A percentile compares a stretch with the other conserved stretches of the same genome.
phyloP scores from a whole-genome alignment of 2,888 invertebrate genomes.

The Tridacna crocea region DNA sequence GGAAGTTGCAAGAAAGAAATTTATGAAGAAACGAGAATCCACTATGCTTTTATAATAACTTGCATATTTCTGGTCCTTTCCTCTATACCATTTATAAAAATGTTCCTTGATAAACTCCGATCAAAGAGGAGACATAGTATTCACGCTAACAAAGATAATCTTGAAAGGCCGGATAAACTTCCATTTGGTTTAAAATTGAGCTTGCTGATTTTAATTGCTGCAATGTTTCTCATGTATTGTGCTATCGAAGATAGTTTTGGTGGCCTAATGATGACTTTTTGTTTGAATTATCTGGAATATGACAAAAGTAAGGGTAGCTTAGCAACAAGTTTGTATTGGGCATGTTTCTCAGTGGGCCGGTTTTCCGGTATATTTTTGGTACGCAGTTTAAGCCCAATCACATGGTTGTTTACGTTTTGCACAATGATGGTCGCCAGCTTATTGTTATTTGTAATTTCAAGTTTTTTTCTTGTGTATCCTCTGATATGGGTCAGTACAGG shows the following conservation, averaged over 20 bases:
- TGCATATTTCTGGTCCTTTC: conserved; percentile 49
- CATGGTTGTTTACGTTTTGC: conserved; percentile 80
- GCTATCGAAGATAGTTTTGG: conserved; percentile 68
- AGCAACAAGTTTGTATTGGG: conserved; percentile 53
- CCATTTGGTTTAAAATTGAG: conserved; percentile 47
- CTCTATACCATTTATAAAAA: conserved; percentile 62
- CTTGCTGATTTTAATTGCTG: conserved; percentile 52
- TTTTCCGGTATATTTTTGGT: conserved; percentile 68
- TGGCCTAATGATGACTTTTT: conserved; percentile 56
- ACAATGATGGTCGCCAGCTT: conserved; percentile 55
- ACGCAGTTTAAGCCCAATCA: conserved; percentile 77
- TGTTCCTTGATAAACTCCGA: conserved; percentile 44
- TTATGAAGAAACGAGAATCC: conserved; percentile 47
- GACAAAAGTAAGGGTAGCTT: conserved; percentile 43
- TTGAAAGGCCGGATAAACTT: conserved; percentile 54
- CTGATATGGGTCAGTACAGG: conserved; percentile 63
- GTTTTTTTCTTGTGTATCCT: conserved; percentile 33
- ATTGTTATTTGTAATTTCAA: conserved; percentile 55
- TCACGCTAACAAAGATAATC: conserved; percentile 46
- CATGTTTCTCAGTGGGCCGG: conserved; percentile 50
- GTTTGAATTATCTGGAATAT: conserved; percentile 47
- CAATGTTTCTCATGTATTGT: conserved; percentile 65
- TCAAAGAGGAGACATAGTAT: conserved; percentile 32
- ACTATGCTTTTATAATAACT: conserved; percentile 61
- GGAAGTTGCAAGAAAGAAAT: neutral